phyloP scores from a whole-genome alignment of 2,888 invertebrate species.

The Watsonalla binaria region DNA sequence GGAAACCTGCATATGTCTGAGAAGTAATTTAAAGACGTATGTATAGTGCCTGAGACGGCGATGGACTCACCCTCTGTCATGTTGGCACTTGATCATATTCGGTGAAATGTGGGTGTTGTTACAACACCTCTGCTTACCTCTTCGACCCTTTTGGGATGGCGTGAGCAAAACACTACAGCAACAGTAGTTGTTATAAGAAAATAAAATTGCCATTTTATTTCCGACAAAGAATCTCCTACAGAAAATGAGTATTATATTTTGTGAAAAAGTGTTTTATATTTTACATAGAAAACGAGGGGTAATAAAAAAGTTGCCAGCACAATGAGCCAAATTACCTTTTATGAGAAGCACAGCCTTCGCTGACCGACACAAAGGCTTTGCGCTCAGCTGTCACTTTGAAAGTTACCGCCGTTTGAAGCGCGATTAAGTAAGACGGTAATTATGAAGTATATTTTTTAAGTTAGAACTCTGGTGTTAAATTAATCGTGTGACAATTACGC shows the following conservation, averaged over 20 bases:
- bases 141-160: too few species aligned
- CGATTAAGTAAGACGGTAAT: neutral
- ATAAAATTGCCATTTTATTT: neutral
- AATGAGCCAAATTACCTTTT: conserved; percentile 7
- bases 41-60: too few species aligned
- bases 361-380: neutral
- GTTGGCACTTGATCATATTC: too few species aligned
- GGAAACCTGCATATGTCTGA: too few species aligned
- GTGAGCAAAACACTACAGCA: too few species aligned
- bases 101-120: too few species aligned
- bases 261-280: neutral
- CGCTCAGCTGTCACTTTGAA: neutral
- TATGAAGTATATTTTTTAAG: neutral
- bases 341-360: neutral
- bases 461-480: too few species aligned
- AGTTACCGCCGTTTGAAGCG: neutral
- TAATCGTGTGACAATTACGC: too few species aligned
- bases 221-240: neutral
- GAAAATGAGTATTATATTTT: neutral
- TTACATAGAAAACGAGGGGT: neutral
- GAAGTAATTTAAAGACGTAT: too few species aligned
- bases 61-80: too few species aligned
- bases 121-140: too few species aligned
- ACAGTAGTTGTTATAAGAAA: too few species aligned
- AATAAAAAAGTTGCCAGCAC: conserved; percentile 4